phyloP scores from a whole-genome alignment of 2,888 invertebrate species.

The Spodoptera exigua region DNA sequence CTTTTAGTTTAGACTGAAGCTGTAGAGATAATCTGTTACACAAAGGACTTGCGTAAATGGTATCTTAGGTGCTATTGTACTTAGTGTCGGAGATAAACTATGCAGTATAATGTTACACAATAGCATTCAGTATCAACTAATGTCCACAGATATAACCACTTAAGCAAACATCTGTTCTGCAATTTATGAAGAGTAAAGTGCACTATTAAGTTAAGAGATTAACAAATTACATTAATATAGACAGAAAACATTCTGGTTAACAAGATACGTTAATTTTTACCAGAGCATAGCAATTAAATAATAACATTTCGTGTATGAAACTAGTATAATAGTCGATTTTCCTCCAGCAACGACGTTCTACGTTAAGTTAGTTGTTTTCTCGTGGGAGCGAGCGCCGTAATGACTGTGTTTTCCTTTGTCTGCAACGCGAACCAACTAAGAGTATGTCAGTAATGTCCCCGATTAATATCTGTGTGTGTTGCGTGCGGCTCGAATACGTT shows the following conservation, averaged over 20 bases:
- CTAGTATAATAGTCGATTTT: constrained; percentile 51
- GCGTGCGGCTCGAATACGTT: constrained; percentile 55
- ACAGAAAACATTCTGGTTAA: constrained; percentile 3
- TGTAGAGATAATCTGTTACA: constrained; percentile 38
- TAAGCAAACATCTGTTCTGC: constrained; percentile 16
- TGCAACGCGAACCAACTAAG: constrained; percentile 50
- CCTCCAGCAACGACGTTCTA: constrained; percentile 55
- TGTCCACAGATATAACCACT: constrained; percentile 13
- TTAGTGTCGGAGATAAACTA: constrained; percentile 40
- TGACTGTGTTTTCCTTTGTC: constrained; percentile 73
- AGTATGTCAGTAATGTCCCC: constrained; percentile 64
- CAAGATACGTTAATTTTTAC: constrained; percentile 26
- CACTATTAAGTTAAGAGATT: constrained; percentile 3
- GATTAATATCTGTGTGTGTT: constrained; percentile 69
- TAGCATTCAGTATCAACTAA: constrained; percentile 42
- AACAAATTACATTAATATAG: constrained; percentile 12
- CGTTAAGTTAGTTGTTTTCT: constrained; percentile 69
- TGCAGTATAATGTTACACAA: constrained; percentile 41
- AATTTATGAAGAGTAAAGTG: constrained; percentile 8
- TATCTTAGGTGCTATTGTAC: constrained; percentile 49
- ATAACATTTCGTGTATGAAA: constrained; percentile 47
- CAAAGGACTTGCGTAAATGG: constrained; percentile 43
- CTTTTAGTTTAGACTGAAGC: constrained; percentile 32
- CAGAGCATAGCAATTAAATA: constrained; percentile 39
- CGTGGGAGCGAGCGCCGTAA: constrained; percentile 63